These are phyloP conservation scores for Torymus tubicola DNA, from an alignment of 2,888 invertebrate species.

Conservation along the genomic window DNA sequence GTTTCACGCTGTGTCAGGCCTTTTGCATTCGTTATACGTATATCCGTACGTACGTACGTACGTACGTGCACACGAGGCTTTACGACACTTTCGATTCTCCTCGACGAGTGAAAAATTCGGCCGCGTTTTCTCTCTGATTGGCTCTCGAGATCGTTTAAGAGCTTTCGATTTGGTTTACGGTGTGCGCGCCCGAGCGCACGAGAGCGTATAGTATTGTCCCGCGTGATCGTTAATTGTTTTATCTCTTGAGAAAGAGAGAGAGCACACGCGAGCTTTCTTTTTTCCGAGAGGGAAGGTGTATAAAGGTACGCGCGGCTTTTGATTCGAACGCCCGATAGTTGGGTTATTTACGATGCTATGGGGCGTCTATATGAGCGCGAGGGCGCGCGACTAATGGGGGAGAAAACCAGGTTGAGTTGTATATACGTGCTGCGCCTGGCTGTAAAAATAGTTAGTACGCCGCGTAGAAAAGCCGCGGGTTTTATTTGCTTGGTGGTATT, in stretches of 20 bases:
- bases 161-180: conserved; percentile 2
- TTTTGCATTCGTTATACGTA: conserved; percentile 2
- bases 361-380: too few relatives aligned
- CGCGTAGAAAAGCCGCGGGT: too few relatives aligned
- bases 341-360: too few relatives aligned
- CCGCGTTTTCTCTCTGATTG: conserved; percentile 4
- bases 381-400: too few relatives aligned
- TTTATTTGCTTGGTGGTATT: too few relatives aligned
- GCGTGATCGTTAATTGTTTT: conserved; percentile 12
- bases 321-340: too few relatives aligned
- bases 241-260: not conserved
- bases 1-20: not conserved
- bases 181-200: not conserved
- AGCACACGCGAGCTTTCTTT: too few relatives aligned
- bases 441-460: too few relatives aligned
- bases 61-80: conserved; percentile 8
- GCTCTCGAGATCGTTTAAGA: conserved; percentile 21
- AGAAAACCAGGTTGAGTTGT: too few relatives aligned
- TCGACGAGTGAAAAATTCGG: conserved; percentile 5
- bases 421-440: too few relatives aligned
- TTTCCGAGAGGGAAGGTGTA: too few relatives aligned
- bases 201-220: not conserved
- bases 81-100: conserved; percentile 40
- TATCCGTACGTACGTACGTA: conserved; percentile 2
- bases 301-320: too few relatives aligned